Conservation (phyloP, 2,113 vertebrate species). For the Callionymus lyra region DNA sequence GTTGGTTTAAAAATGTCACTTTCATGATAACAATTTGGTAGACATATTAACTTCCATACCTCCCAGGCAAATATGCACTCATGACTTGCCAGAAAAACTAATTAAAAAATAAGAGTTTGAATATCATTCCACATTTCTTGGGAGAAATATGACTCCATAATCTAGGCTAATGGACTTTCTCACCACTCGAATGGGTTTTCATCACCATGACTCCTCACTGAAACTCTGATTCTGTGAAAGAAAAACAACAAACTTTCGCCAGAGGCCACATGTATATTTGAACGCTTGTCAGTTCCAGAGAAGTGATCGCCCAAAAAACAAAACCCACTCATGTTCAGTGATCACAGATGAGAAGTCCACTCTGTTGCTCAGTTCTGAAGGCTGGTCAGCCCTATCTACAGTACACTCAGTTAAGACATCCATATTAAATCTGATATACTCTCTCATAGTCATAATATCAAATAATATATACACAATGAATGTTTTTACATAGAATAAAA, state of each 20-base stretch:
- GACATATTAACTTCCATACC: slow-evolving; percentile 6
- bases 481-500: slow-evolving; percentile 58
- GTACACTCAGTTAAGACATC: slow-evolving; percentile 42
- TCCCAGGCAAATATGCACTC: slow-evolving; percentile 20
- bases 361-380: slow-evolving; percentile 23
- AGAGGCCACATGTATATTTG: slow-evolving; percentile 39
- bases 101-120: slow-evolving; percentile 16
- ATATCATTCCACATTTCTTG: slow-evolving; percentile 7
- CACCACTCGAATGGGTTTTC: slow-evolving; percentile 20
- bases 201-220: slow-evolving; percentile 27
- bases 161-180: slow-evolving; percentile 16
- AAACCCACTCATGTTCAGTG: slow-evolving; percentile 21
- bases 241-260: slow-evolving; percentile 37
- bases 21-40: background rate
- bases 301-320: slow-evolving; percentile 23
- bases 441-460: slow-evolving; percentile 59
- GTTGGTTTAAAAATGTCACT: slow-evolving; percentile 4
- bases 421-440: slow-evolving; percentile 36
- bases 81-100: slow-evolving; percentile 6
- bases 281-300: slow-evolving; percentile 35
- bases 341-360: slow-evolving; percentile 30
- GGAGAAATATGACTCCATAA: background rate
- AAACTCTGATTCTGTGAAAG: too few relatives aligned
- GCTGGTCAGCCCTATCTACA: slow-evolving; percentile 38
- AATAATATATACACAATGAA: slow-evolving; percentile 67